Evolutionary conservation across 1,140 invertebrate species (phyloP), one percentile per base, ranked within the genome.

Genomic region (Phthorimaea operculella): DNA sequence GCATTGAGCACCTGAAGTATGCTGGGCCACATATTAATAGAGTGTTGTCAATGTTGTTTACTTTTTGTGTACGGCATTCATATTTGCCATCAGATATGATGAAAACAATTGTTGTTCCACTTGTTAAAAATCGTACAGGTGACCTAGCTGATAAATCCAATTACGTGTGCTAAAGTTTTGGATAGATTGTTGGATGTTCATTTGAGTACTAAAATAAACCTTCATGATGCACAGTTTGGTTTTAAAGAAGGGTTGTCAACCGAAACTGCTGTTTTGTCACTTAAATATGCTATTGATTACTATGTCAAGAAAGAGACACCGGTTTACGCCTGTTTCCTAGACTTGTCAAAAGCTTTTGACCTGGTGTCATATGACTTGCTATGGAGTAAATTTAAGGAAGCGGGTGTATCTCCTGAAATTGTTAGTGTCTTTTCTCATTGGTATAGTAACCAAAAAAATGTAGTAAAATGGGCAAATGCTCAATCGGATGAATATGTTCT

Each of bases 121-220:
- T 57, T 52, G 18, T 51, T 33, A 57, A 57, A 11, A 57, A 57
- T 16, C 49, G 21, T 12, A 57, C 55, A n/a, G 50, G 55, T 42
- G 39, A 53, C n/a, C 11, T 36, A 0, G 1, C 52, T 14, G 55
- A 58, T 39, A 52, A 21, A 12, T 45, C 28, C 21, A 57, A 53
- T 48, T 50, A 58, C 15, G 11, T n/a, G 11, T 4, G 39, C 39
- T 4, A 42, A 15, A 9, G 39, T 42, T 42, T 9, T 42, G n/a
- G 39, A 42, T 42, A 15, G 39, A 42, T 42, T 42, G 14, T 15
- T 42, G 39, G 39, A 42, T 42, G 14, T n/a, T 12, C 39, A 42
- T n/a, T 15, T 42, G 11, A 15, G 14, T 42, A 15, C 2, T 42
- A 42, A n/a, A 15, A 4, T 15, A 42, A 12, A 12, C 1, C 39